Conservation (phyloP, 1,140 invertebrate genomes). For the Drosophila kohkoa region DNA sequence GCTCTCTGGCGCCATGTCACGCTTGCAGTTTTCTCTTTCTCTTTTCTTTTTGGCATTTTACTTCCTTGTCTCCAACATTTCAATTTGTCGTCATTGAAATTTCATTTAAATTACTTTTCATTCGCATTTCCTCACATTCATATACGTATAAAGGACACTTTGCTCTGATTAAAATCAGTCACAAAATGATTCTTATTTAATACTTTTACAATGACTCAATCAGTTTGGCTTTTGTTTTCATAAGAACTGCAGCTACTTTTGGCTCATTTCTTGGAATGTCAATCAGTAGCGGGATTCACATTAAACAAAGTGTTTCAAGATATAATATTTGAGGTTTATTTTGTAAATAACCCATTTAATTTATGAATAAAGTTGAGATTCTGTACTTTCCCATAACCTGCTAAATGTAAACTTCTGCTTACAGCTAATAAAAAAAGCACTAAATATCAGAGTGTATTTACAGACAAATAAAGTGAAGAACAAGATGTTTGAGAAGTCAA, state of each 20-base stretch:
- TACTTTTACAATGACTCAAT: slow-evolving; percentile 4
- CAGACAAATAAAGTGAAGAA: too few species aligned
- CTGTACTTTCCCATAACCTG: too few species aligned
- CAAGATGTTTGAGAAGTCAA: neutral
- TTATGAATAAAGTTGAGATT: neutral
- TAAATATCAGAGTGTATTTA: too few species aligned
- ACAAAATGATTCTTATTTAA: neutral
- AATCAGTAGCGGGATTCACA: neutral
- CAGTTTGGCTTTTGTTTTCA: neutral
- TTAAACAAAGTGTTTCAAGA: neutral
- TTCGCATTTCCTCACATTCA: neutral
- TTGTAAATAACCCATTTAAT: neutral
- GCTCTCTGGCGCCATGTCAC: slow-evolving; percentile 31
- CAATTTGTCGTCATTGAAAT: slow-evolving; percentile 43
- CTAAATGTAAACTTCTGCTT: too few species aligned
- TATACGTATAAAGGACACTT: neutral
- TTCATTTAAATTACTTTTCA: slow-evolving; percentile 51
- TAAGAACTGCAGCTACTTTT: neutral
- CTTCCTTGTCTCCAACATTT: slow-evolving; percentile 18
- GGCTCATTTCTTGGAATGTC: neutral
- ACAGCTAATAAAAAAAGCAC: too few species aligned
- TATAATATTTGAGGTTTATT: neutral
- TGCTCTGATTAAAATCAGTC: neutral
- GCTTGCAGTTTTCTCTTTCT: slow-evolving; percentile 13
- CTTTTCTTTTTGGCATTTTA: neutral